Base-by-base conservation (phyloP, 2,113 vertebrate genomes). In the Chaetodon auriga region DNA sequence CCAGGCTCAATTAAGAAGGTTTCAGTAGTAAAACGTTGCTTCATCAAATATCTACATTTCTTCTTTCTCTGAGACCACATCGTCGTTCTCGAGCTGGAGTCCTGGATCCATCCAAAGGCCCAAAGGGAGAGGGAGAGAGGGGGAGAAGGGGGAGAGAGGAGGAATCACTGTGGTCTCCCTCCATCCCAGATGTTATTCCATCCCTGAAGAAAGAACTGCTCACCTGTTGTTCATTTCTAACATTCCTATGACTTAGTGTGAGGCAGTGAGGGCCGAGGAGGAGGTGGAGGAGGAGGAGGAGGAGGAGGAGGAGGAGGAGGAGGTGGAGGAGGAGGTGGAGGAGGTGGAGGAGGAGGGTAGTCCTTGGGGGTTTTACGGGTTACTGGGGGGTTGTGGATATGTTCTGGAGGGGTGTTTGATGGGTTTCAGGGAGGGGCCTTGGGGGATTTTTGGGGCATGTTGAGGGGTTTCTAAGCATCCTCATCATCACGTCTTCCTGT, bases 191-290 rank as follows among this genome's bases (percentile, higher is more conserved):
- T 80, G 71, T 80, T 75, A 41, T 57, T 75, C 18, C 69, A 57
- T 60, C 55, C 21, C 1, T 16, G 38, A 68, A 77, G 75, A 74
- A 68, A 41, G 46, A 63, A 61, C 60, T 53, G 9, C 43, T 55
- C 35, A 55, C 55, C 85, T 86, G 83, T 78, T 87, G 84, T 71
- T 81, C 70, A 75, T 90, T 55, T 85, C 51, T 86, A 1, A 55
- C 77, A 81, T 87, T 82, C 78, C 74, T 70, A 18, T 3, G 19
- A 43, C 62, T 57, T 13, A 30, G 71, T 60, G 58, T 63, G 71
- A 35, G 23, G 38, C 38, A 41, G 38, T 2, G 38, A 41, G 38
- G 38, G 46, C 49, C 12, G 57, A 60, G 35, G 35, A 30, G 43
- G 63, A 48, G 46, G 36, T 15, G 43, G 23, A 30, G 23, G 9